Evolutionary conservation across 2,888 invertebrate species (phyloP).

Genomic region (Conistra vaccinii): DNA sequence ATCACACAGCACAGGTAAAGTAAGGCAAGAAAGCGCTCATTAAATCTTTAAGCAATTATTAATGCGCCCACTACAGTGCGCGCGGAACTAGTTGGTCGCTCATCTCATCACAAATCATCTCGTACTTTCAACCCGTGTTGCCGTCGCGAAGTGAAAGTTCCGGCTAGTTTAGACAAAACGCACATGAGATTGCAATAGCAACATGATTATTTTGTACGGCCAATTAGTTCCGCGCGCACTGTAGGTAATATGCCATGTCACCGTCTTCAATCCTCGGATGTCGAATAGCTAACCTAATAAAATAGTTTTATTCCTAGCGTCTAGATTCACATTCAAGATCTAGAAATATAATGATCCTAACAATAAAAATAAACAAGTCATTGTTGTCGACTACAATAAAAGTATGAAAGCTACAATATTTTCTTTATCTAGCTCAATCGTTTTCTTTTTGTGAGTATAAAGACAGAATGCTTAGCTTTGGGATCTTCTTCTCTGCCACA

Average conservation of each 20-base stretch:
- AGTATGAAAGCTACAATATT: constrained; percentile 13
- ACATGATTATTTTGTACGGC: too few relatives aligned
- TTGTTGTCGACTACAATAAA: constrained; percentile 11
- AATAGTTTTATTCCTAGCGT: neutral
- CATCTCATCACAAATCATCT: too few relatives aligned
- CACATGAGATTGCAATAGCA: too few relatives aligned
- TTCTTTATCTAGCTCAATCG: constrained; percentile 10
- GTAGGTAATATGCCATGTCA: neutral
- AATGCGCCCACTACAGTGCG: too few relatives aligned
- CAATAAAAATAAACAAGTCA: neutral
- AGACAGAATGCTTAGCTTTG: neutral
- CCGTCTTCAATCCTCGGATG: neutral
- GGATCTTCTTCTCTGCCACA: neutral
- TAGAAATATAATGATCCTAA: neutral
- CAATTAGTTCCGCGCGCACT: too few relatives aligned
- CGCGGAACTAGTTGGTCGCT: too few relatives aligned
- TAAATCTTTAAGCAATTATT: too few relatives aligned
- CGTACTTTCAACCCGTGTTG: too few relatives aligned
- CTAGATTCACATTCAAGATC: neutral
- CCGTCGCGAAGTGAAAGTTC: too few relatives aligned
- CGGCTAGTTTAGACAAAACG: too few relatives aligned
- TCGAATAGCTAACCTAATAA: neutral
- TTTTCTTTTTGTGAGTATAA: constrained; percentile 4
- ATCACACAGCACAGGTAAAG: too few relatives aligned
- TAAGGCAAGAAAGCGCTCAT: too few relatives aligned